A percentile compares a stretch with the other conserved stretches of the same genome.
Conservation (phyloP, 2,797 vertebrate species). For the Thunnus albacares region DNA sequence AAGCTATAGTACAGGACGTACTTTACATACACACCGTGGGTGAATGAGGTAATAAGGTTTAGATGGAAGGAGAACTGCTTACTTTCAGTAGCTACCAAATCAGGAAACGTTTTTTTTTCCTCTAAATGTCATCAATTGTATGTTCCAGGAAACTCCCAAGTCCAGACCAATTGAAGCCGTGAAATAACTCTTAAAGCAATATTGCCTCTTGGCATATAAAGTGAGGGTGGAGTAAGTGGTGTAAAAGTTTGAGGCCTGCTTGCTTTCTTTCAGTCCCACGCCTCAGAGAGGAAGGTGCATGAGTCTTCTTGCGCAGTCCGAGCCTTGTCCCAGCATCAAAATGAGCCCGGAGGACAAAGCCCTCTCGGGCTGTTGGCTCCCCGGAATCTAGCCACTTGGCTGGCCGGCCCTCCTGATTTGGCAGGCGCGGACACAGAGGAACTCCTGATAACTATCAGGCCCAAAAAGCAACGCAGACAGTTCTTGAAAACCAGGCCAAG, state of each 20-base stretch:
- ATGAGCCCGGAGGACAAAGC: conserved; percentile 79
- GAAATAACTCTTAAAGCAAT: conserved; percentile 47
- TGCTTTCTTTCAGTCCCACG: conserved; percentile 50
- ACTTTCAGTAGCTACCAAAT: conserved; percentile 15
- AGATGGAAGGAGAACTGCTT: not conserved
- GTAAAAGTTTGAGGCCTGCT: conserved; percentile 42
- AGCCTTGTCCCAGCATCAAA: conserved; percentile 78
- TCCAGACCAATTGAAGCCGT: conserved; percentile 40
- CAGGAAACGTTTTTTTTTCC: conserved; percentile 6
- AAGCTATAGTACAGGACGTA: conserved; percentile 17
- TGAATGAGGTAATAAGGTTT: not conserved
- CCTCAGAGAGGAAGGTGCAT: conserved; percentile 59
- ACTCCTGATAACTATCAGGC: conserved; percentile 61
- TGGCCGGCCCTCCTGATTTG: conserved; percentile 66
- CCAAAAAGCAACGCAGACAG: conserved; percentile 31
- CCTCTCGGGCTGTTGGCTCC: conserved; percentile 78
- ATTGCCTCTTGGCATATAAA: conserved; percentile 49
- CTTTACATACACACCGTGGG: not conserved
- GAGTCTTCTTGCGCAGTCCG: conserved; percentile 56
- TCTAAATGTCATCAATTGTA: conserved; percentile 16
- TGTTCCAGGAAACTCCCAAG: conserved; percentile 46
- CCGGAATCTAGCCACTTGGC: conserved; percentile 80
- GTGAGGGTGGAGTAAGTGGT: conserved; percentile 63
- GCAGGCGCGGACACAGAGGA: conserved; percentile 58
- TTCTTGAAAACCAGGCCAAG: conserved; percentile 49